phyloP scores from a whole-genome alignment of 2,113 vertebrate genomes.

The Periophthalmus modestus region DNA sequence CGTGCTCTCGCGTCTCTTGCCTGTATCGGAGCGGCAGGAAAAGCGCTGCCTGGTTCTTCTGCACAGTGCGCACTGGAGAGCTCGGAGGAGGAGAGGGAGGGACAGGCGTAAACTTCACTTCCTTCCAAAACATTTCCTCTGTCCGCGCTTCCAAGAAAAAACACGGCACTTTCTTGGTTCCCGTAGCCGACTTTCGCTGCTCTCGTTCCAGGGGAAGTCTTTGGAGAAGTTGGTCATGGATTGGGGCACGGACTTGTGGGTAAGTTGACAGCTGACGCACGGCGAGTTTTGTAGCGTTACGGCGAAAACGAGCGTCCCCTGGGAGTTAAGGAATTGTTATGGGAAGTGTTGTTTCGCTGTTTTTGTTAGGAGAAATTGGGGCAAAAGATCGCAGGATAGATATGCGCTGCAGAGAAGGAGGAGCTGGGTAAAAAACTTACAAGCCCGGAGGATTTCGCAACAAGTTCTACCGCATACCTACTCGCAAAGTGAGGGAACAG shows the following conservation, averaged over 20 bases:
- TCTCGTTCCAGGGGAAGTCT: too few species aligned
- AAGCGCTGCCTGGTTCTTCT: slow-evolving; percentile 4
- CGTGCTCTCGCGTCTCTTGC: not conserved
- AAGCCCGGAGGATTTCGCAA: slow-evolving; percentile 59
- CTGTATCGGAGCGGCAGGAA: slow-evolving; percentile 40
- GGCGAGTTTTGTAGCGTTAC: not conserved
- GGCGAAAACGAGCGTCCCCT: not conserved
- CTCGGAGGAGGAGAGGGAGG: slow-evolving; percentile 34
- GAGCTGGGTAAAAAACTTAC: slow-evolving; percentile 4
- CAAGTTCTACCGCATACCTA: slow-evolving; percentile 51
- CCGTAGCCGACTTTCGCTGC: not conserved
- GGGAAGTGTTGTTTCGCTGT: not conserved
- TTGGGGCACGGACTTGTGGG: slow-evolving; percentile 73
- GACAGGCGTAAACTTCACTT: slow-evolving; percentile 74
- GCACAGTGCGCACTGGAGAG: too few species aligned
- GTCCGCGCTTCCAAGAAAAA: slow-evolving; percentile 12
- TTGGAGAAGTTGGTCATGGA: slow-evolving; percentile 58
- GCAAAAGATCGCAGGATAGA: not conserved
- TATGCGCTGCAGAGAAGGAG: slow-evolving; percentile 15
- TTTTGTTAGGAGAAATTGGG: not conserved
- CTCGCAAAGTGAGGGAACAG: slow-evolving; percentile 12
- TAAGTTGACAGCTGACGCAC: slow-evolving; percentile 66
- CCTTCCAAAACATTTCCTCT: slow-evolving; percentile 63
- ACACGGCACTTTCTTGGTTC: not conserved
- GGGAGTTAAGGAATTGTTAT: slow-evolving; percentile 21